Conservation (phyloP, 53 echinoderm and acorn worm genomes). For the Arbacia lixula region DNA sequence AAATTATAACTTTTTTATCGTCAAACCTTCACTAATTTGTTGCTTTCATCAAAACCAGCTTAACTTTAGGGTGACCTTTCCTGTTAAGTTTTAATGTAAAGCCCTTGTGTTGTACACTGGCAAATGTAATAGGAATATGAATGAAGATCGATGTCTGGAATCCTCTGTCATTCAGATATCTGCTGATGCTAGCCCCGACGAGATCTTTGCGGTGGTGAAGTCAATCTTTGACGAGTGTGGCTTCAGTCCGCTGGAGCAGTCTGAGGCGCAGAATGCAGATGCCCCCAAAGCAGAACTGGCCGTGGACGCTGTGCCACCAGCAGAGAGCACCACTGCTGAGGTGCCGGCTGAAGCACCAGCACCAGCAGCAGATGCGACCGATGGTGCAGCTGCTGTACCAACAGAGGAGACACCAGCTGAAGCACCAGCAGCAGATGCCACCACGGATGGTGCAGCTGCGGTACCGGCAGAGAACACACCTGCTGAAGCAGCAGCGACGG, state of each 20-base stretch:
- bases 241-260: constrained; percentile 38
- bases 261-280: background rate
- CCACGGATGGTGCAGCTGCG: constrained; percentile 33
- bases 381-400: constrained; percentile 1
- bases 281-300: background rate
- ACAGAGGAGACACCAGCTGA: constrained; percentile 15
- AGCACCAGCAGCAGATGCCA: constrained; percentile 52
- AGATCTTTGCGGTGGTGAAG: constrained; percentile 76
- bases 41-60: no score
- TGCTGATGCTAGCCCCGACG: constrained; percentile 77
- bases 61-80: background rate
- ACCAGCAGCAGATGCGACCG: background rate
- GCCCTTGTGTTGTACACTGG: background rate
- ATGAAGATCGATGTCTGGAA: no score
- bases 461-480: no score
- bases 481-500: constrained; percentile 9
- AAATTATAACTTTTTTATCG: no score
- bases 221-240: constrained; percentile 72
- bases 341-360: background rate
- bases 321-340: no score
- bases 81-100: background rate
- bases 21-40: no score
- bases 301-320: background rate
- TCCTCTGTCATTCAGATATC: no score
- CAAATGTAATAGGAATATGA: no score